These are phyloP conservation scores for Drosophila imparisetae DNA, from an alignment of 2,888 invertebrate genomes.

Conservation along the genomic window DNA sequence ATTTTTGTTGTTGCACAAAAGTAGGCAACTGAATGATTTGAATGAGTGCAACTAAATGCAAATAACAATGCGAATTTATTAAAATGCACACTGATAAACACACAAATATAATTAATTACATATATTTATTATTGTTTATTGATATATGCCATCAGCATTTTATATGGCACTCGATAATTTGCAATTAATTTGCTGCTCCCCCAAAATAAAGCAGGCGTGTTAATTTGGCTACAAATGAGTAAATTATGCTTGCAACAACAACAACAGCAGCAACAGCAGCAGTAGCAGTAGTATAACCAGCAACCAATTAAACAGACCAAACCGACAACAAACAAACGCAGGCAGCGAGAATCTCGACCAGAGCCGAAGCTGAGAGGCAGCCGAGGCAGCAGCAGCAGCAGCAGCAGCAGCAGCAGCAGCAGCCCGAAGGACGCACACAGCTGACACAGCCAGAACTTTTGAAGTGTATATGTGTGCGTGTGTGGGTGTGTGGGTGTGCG, in stretches of 20 bases:
- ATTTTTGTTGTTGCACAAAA: background rate
- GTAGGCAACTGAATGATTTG: background rate
- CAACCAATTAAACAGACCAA: constrained; percentile 48
- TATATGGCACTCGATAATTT: background rate
- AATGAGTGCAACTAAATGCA: background rate
- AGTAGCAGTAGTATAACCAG: background rate
- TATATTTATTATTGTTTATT: background rate
- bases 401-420: constrained; percentile 16
- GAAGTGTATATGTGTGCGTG: background rate
- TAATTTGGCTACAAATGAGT: constrained; percentile 18
- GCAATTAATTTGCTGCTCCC: background rate
- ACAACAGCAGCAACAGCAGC: background rate
- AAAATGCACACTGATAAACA: background rate
- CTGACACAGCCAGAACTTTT: constrained; percentile 32
- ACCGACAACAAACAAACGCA: constrained; percentile 51
- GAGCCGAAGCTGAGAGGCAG: constrained; percentile 32
- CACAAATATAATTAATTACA: background rate
- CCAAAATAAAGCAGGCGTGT: background rate
- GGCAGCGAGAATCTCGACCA: constrained; percentile 22
- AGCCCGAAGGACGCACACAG: constrained; percentile 51
- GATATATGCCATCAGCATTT: background rate
- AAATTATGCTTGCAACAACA: constrained; percentile 14
- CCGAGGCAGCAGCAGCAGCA: constrained; percentile 27
- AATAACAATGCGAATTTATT: background rate
- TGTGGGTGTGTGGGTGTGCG: constrained; percentile 1